Evolutionary conservation across 2,888 invertebrate species (phyloP).

Genomic region (Aleiodes testaceus): DNA sequence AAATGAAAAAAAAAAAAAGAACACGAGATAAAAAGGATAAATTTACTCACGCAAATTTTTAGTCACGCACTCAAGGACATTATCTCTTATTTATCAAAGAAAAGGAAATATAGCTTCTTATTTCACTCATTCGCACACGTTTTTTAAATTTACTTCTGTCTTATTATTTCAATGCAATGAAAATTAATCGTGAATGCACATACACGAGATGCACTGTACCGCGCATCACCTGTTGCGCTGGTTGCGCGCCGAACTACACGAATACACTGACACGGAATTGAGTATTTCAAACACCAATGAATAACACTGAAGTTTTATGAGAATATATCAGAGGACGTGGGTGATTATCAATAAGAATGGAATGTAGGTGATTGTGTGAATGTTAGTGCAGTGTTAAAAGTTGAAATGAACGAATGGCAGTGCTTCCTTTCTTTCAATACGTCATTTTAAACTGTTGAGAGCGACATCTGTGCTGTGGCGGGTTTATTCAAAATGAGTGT

Average conservation of each 20-base stretch:
- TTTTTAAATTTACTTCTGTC: conserved; percentile 9
- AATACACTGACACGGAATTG: conserved; percentile 16
- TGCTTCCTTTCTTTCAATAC: too few relatives aligned
- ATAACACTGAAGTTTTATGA: too few relatives aligned
- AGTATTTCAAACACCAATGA: too few relatives aligned
- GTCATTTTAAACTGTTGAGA: too few relatives aligned
- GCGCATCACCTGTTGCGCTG: conserved; percentile 45
- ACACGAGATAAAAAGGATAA: background rate
- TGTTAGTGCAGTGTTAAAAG: too few relatives aligned
- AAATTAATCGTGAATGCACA: conserved; percentile 3
- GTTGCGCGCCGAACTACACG: conserved; percentile 24
- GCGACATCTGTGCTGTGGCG: too few relatives aligned
- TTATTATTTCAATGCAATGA: conserved; percentile 28
- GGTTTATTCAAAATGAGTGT: too few relatives aligned
- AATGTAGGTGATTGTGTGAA: too few relatives aligned
- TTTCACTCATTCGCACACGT: conserved; percentile 1
- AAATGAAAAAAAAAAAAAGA: too few relatives aligned
- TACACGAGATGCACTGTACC: conserved; percentile 30
- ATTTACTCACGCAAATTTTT: background rate
- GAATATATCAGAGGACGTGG: too few relatives aligned
- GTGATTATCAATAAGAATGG: too few relatives aligned
- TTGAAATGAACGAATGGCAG: too few relatives aligned
- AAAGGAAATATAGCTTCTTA: conserved; percentile 27
- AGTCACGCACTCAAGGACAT: background rate
- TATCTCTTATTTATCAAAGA: background rate